phyloP scores from a whole-genome alignment of 37 sponge, comb jelly and placozoan genomes.

The Spongia lamella region DNA sequence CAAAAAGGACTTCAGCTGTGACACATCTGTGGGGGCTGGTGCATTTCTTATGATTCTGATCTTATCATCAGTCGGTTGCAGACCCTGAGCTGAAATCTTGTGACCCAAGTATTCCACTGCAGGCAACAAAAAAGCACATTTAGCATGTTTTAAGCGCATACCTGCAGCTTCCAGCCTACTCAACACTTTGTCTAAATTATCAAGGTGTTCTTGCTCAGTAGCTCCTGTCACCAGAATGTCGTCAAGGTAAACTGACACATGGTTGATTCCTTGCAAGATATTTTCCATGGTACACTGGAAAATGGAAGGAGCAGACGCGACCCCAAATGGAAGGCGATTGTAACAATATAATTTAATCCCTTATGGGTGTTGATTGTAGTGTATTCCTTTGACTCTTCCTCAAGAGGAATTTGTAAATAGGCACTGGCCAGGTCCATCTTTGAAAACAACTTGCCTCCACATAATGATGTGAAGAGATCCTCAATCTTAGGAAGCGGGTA shows the following conservation, averaged over 20 bases:
- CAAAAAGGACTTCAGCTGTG: too few relatives aligned
- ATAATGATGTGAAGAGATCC: slow-evolving; percentile 11
- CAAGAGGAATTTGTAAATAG: too few relatives aligned
- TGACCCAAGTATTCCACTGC: slow-evolving; percentile 21
- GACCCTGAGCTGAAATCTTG: slow-evolving; percentile 15
- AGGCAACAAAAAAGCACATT: slow-evolving; percentile 27
- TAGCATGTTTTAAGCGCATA: neutral
- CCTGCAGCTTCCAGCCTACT: neutral
- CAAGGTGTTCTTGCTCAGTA: slow-evolving; percentile 8
- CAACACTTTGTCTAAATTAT: slow-evolving; percentile 11
- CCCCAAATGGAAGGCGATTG: slow-evolving; percentile 20
- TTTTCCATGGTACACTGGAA: slow-evolving; percentile 30
- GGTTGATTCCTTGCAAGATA: slow-evolving; percentile 32
- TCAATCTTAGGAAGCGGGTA: slow-evolving; percentile 32
- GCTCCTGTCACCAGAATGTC: slow-evolving; percentile 33
- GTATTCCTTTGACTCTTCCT: slow-evolving; percentile 13
- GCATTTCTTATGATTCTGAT: too few relatives aligned
- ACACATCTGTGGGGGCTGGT: too few relatives aligned
- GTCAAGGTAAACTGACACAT: slow-evolving; percentile 28
- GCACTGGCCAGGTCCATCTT: too few relatives aligned
- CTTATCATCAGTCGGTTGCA: too few relatives aligned
- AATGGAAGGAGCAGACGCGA: slow-evolving; percentile 21
- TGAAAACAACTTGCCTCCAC: slow-evolving; percentile 30
- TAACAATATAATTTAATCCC: slow-evolving; percentile 20
- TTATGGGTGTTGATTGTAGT: slow-evolving; percentile 31